Base-by-base conservation (phyloP, 2,113 vertebrate genomes). In the Indri indri region DNA sequence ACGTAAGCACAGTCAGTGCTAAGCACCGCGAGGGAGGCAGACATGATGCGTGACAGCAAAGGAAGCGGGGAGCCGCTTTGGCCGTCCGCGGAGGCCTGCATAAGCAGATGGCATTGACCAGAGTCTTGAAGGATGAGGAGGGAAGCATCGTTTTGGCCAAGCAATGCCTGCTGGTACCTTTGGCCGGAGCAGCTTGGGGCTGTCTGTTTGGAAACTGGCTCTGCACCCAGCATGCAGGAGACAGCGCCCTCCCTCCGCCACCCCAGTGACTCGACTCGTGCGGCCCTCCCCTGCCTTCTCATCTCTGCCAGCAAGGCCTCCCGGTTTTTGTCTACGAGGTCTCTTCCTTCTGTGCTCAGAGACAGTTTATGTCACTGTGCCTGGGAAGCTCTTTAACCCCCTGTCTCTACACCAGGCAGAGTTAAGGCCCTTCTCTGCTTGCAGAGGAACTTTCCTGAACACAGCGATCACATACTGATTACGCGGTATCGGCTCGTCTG, bases 401-500 rank as follows among this genome's bases (percentile, higher is more conserved):
- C 45, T 23, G 10, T 50, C 34, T 83, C 20, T 4, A 7, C 5
- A 57, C 5, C 66, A 54, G 57, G n/a, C 50, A 40, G n/a, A 52
- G 40, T 30, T 37, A 0, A 2, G 3, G 32, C 37, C 85, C 63
- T 70, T 63, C 40, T 63, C 14, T 13, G 32, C 34, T 23, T 16
- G 0, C 37, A 65, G 66, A 77, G 9, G 86, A 57, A 9, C 32
- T 34, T 61, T 40, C 17, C 34, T 52, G 40, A 40, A 73, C 18
- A 22, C 20, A 70, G 37, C 23, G 27, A 5, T 22, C 32, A 2
- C 16, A 1, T 6, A 3, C 5, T 1, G 47, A 32, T 50, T 66
- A 27, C 8, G 5, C 3, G 25, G 2, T 11, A 5, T 11, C 52
- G 37, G 16, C 16, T 32, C 0, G 0, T 52, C 27, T 3, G 23